Conservation (phyloP, 64 coral and sea anemone species). For the Anthopleura sola region DNA sequence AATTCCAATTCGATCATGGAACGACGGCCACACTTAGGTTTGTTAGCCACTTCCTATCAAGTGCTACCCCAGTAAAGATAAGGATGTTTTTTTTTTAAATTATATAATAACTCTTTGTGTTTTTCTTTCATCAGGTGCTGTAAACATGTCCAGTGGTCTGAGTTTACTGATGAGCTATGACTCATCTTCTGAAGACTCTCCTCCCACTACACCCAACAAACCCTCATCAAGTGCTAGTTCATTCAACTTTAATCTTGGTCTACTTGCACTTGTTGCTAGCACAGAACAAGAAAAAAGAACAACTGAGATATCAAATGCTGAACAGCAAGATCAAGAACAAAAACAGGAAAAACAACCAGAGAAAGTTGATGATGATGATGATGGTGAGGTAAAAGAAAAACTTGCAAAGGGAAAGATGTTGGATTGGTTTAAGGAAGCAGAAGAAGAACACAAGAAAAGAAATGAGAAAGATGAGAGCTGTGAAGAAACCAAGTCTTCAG, state of each 20-base stretch:
- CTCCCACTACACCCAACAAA: conserved; percentile 12
- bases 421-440: conserved; percentile 1
- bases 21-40: too few species aligned
- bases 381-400: neutral
- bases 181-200: conserved; percentile 69
- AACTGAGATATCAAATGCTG: conserved; percentile 5
- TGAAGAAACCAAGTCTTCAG: neutral
- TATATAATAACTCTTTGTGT: too few species aligned
- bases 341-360: neutral
- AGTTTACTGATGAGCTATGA: conserved; percentile 79
- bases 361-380: neutral
- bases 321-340: neutral
- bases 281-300: conserved; percentile 6
- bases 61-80: too few species aligned
- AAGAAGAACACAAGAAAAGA: neutral
- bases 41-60: too few species aligned
- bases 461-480: neutral
- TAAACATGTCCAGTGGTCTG: conserved; percentile 61
- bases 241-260: conserved; percentile 47
- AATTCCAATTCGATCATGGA: too few species aligned
- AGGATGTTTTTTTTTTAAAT: too few species aligned
- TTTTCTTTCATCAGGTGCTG: neutral
- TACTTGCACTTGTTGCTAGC: conserved; percentile 50
- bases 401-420: neutral
- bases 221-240: neutral